phyloP scores from a whole-genome alignment of 2,113 vertebrate genomes.

The Daubentonia madagascariensis region DNA sequence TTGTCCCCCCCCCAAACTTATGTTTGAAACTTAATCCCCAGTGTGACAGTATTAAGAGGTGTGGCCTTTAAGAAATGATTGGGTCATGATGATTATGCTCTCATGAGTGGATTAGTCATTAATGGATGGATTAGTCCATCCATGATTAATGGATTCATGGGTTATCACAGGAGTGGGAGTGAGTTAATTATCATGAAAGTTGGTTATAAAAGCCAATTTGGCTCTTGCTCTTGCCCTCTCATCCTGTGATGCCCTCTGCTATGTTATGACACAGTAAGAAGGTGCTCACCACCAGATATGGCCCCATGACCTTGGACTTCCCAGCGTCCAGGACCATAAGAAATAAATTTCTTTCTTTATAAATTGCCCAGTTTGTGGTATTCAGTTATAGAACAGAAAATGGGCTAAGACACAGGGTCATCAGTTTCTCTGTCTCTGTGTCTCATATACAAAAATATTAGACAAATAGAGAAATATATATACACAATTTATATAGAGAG shows the following conservation, averaged over 20 bases:
- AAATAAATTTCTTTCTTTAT: background rate
- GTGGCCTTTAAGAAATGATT: background rate
- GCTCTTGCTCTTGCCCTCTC: background rate
- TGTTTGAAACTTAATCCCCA: background rate
- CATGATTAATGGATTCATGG: background rate
- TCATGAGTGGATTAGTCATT: background rate
- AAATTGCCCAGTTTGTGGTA: background rate
- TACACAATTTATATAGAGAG: background rate
- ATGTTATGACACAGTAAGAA: background rate
- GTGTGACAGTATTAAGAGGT: background rate
- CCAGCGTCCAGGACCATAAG: background rate
- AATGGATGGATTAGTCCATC: background rate
- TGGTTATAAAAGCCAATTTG: background rate
- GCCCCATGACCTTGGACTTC: background rate
- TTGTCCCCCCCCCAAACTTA: background rate
- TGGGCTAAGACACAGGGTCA: background rate
- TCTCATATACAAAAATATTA: background rate
- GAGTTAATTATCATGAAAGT: background rate
- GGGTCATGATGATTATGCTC: background rate
- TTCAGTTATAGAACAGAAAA: background rate
- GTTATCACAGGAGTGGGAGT: background rate
- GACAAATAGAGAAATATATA: background rate
- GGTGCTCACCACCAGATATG: background rate
- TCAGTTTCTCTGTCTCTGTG: background rate
- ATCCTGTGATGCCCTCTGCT: background rate